phyloP scores from a whole-genome alignment of 1,140 invertebrate species.

The Holotrichia oblita region DNA sequence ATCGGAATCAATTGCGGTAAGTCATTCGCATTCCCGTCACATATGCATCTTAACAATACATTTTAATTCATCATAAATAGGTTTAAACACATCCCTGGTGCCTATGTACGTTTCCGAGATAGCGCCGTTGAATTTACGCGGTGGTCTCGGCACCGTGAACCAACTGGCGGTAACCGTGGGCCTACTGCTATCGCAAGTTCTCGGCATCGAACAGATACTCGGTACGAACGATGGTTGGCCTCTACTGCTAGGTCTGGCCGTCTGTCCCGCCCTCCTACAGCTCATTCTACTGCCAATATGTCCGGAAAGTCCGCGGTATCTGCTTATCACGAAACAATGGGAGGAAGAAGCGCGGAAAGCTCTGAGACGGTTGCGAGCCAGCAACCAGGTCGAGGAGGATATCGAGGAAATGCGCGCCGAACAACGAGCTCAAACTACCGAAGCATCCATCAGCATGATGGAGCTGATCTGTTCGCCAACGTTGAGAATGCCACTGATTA shows the following conservation, averaged over 20 bases:
- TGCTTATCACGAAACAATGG: conserved; percentile 93
- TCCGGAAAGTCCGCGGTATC: conserved; percentile 84
- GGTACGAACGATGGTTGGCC: conserved; percentile 94
- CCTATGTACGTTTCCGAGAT: conserved; percentile 99
- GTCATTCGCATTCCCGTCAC: conserved; percentile 50
- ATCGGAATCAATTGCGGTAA: conserved; percentile 96
- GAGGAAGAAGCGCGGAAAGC: conserved; percentile 88
- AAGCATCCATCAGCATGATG: conserved; percentile 90
- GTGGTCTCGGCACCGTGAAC: conserved; percentile 92
- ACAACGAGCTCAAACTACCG: conserved; percentile 88
- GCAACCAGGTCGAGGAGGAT: conserved; percentile 87
- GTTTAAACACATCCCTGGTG: conserved; percentile 93
- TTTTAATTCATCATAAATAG: conserved; percentile 56
- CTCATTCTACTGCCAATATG: conserved; percentile 90
- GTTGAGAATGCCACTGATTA: conserved; percentile 88
- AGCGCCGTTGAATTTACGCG: conserved; percentile 91
- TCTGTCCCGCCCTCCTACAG: conserved; percentile 91
- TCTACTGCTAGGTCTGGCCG: conserved; percentile 86
- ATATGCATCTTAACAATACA: neutral
- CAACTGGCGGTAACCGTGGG: conserved; percentile 94
- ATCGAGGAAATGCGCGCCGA: conserved; percentile 95
- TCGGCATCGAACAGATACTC: conserved; percentile 92
- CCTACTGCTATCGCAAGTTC: conserved; percentile 84
- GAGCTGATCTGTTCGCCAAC: conserved; percentile 89
- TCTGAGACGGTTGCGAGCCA: conserved; percentile 83